A percentile compares a stretch with the other conserved stretches of the same genome.
These are phyloP conservation scores for Drosophila anomalata DNA, from an alignment of 2,888 invertebrate species.

Conservation along the genomic window DNA sequence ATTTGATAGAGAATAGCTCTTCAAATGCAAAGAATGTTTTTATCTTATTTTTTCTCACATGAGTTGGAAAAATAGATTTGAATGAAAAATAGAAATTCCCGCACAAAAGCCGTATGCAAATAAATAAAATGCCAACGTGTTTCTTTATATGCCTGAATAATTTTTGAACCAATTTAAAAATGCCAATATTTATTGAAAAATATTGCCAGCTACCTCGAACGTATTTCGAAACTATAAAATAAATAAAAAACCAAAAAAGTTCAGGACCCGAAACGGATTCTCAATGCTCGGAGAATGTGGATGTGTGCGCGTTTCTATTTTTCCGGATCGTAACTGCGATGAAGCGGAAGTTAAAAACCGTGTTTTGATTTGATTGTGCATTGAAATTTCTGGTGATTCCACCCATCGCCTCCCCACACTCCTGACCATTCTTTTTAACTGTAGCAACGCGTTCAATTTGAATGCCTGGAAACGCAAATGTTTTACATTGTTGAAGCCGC, in stretches of 20 bases:
- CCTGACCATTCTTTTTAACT: conserved; percentile 28
- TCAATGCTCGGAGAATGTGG: conserved; percentile 13
- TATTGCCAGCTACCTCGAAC: conserved; percentile 45
- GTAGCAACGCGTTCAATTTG: conserved; percentile 48
- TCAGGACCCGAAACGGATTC: conserved; percentile 22
- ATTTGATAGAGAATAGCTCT: conserved; percentile 18
- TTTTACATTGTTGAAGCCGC: conserved; percentile 59
- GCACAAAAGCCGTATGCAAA: conserved; percentile 32
- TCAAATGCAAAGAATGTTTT: conserved; percentile 19
- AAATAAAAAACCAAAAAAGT: conserved; percentile 30
- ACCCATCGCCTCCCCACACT: neutral
- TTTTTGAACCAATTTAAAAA: conserved; percentile 68
- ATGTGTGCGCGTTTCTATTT: conserved; percentile 34
- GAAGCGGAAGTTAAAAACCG: conserved; percentile 77
- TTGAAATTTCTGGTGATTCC: conserved; percentile 55
- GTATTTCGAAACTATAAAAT: conserved; percentile 22
- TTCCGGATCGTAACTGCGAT: conserved; percentile 67
- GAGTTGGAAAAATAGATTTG: conserved; percentile 45
- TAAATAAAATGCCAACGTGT: conserved; percentile 60
- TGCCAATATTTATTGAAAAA: conserved; percentile 74
- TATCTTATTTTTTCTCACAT: conserved; percentile 52
- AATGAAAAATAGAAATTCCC: conserved; percentile 39
- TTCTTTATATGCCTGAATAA: conserved; percentile 70
- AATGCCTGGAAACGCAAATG: conserved; percentile 59
- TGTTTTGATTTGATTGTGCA: conserved; percentile 78